phyloP scores from a whole-genome alignment of 1,140 invertebrate genomes.

The Scaptodrosophila lebanonensis region DNA sequence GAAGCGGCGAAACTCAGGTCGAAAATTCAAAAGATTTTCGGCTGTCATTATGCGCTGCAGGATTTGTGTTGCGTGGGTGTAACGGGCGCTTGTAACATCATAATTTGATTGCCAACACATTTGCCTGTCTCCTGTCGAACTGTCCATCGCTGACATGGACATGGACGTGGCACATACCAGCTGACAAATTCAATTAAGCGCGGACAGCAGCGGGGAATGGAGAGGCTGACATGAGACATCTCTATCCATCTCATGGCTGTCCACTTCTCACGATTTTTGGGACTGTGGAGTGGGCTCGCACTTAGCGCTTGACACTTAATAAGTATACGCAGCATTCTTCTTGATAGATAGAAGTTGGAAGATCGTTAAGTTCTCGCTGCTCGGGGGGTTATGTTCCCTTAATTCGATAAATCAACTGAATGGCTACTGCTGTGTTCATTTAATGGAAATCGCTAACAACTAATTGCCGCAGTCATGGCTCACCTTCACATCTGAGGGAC shows the following conservation, averaged over 20 bases:
- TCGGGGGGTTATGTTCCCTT: too few relatives aligned
- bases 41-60: background rate
- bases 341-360: conserved; percentile 20
- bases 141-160: conserved; percentile 10
- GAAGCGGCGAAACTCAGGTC: conserved; percentile 1
- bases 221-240: conserved; percentile 45
- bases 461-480: too few relatives aligned
- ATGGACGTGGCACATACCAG: conserved; percentile 30
- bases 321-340: conserved; percentile 32
- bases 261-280: background rate
- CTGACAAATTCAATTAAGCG: conserved; percentile 1
- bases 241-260: too few relatives aligned
- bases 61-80: conserved; percentile 11
- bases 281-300: conserved; percentile 25
- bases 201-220: conserved; percentile 5
- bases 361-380: too few relatives aligned
- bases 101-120: conserved; percentile 66
- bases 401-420: too few relatives aligned
- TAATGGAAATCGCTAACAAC: too few relatives aligned
- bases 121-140: conserved; percentile 24
- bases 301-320: conserved; percentile 59
- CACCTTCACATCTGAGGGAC: conserved; percentile 47
- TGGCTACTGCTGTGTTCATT: too few relatives aligned
- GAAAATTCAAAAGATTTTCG: conserved; percentile 15
- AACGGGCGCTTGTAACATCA: conserved; percentile 58